Evolutionary conservation across 2,888 invertebrate genomes (phyloP).

Genomic region (Tetramorium bicarinatum): DNA sequence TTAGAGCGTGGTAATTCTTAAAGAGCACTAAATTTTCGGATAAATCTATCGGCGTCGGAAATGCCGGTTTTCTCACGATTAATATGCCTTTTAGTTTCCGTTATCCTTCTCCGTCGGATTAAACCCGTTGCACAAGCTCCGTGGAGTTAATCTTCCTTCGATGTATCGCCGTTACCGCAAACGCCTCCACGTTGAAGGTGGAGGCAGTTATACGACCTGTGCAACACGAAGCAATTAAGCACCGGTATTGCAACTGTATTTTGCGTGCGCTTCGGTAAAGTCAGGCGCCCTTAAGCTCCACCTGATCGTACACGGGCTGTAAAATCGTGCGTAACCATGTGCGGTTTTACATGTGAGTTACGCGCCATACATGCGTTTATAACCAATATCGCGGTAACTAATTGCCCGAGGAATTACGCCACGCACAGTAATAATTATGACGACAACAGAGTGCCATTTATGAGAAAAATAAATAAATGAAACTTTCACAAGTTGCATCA

Average conservation of each 20-base stretch:
- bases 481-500: background rate
- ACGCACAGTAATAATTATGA: background rate
- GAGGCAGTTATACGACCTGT: constrained; percentile 19
- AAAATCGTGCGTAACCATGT: constrained; percentile 8
- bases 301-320: constrained; percentile 23
- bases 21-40: background rate
- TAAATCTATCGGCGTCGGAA: background rate
- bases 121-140: constrained; percentile 23
- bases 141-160: constrained; percentile 47
- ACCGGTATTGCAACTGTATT: constrained; percentile 34
- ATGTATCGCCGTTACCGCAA: constrained; percentile 46
- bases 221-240: constrained; percentile 58
- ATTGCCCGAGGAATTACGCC: background rate
- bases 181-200: constrained; percentile 21
- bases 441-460: background rate
- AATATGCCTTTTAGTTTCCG: constrained; percentile 16
- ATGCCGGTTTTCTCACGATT: constrained; percentile 10
- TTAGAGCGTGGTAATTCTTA: background rate
- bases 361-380: background rate
- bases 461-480: background rate
- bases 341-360: background rate
- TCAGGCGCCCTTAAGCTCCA: background rate
- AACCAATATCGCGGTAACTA: constrained; percentile 1
- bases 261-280: constrained; percentile 33
- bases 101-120: constrained; percentile 30